phyloP scores from a whole-genome alignment of 1,140 invertebrate species.

The Xylocopa sonorina region DNA sequence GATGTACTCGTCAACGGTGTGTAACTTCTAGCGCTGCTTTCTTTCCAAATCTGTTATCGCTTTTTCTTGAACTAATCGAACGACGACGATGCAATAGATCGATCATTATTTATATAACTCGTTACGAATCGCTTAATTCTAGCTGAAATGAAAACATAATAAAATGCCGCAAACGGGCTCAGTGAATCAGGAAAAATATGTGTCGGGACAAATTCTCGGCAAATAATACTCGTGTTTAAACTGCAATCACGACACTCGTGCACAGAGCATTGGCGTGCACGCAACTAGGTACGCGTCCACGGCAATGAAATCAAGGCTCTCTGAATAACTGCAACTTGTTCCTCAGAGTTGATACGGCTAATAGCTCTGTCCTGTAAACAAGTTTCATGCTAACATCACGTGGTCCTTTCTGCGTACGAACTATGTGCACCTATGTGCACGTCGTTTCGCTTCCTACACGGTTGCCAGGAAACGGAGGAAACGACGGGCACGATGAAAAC shows the following conservation, averaged over 20 bases:
- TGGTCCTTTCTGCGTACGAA: constrained; percentile 8
- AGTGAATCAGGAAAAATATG: not conserved
- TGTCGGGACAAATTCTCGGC: not conserved
- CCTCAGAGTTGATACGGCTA: constrained; percentile 31
- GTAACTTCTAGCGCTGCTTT: too few species aligned
- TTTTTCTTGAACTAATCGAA: too few species aligned
- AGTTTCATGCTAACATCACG: constrained; percentile 54
- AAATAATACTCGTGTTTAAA: not conserved
- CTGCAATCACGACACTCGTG: constrained; percentile 6
- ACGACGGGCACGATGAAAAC: not conserved
- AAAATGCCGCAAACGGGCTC: too few species aligned
- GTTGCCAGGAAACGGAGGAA: constrained; percentile 42
- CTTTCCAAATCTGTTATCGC: too few species aligned
- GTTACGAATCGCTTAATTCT: too few species aligned
- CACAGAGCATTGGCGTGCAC: not conserved
- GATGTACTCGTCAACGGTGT: too few species aligned
- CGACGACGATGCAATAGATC: too few species aligned
- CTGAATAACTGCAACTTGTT: constrained; percentile 56
- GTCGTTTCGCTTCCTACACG: constrained; percentile 16
- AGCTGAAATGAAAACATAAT: too few species aligned
- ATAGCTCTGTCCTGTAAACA: constrained; percentile 53
- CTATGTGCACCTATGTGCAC: constrained; percentile 13
- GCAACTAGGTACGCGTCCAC: constrained; percentile 23
- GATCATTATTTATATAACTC: too few species aligned
- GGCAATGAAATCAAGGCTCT: constrained; percentile 55